Evolutionary conservation across 2,113 vertebrate species (phyloP).

Genomic region (Ammospiza caudacuta): DNA sequence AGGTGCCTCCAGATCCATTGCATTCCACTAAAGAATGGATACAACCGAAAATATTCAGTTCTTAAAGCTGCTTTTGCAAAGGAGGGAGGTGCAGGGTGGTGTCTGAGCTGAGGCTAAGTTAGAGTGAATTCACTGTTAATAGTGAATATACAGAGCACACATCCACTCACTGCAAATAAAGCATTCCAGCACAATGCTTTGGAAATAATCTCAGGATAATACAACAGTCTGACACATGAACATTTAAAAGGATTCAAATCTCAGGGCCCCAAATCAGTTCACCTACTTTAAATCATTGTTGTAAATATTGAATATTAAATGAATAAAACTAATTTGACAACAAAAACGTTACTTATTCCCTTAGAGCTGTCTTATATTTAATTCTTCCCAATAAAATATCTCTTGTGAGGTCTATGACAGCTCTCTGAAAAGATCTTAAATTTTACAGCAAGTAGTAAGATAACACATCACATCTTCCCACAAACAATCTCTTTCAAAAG

Average conservation of each 20-base stretch:
- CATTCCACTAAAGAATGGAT: slow-evolving; percentile 42
- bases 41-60: not conserved
- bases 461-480: not conserved
- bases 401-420: not conserved
- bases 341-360: not conserved
- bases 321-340: slow-evolving; percentile 28
- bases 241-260: not conserved
- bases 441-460: not conserved
- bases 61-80: slow-evolving; percentile 16
- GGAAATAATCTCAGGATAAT: not conserved
- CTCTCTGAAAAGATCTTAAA: not conserved
- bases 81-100: not conserved
- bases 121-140: not conserved
- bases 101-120: not conserved
- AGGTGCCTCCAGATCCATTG: slow-evolving; percentile 26
- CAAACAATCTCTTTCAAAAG: not conserved
- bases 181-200: not conserved
- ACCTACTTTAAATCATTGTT: not conserved
- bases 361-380: not conserved
- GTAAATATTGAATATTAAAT: slow-evolving; percentile 8
- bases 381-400: not conserved
- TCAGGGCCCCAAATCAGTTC: not conserved
- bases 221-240: not conserved
- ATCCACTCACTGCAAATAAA: not conserved
- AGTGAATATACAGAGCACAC: not conserved